These are phyloP conservation scores for Plectus sambesii DNA, from an alignment of 1,140 invertebrate species.

Conservation along the genomic window DNA sequence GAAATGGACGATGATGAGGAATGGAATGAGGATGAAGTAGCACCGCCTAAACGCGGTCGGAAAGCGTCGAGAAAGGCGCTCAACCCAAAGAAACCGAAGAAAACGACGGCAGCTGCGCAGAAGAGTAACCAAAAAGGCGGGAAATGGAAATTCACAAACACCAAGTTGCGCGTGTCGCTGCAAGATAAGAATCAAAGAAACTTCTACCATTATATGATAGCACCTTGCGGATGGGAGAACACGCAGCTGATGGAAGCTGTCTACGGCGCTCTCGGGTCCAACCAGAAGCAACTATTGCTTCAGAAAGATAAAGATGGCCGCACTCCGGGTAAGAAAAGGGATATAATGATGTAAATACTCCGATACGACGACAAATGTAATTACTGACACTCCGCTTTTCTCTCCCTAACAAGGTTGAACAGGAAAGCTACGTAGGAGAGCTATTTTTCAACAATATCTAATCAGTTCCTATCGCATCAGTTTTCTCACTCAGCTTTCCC, in stretches of 20 bases:
- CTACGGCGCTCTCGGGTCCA: neutral
- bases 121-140: neutral
- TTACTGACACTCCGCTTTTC: no score
- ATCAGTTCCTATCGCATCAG: no score
- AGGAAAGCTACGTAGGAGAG: no score
- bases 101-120: conserved; percentile 10
- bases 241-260: conserved; percentile 32
- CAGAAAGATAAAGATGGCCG: conserved; percentile 42
- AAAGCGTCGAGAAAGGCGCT: conserved; percentile 4
- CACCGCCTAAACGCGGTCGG: neutral
- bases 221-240: conserved; percentile 46
- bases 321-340: no score
- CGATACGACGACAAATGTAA: no score
- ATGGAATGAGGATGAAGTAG: neutral
- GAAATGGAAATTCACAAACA: conserved; percentile 34
- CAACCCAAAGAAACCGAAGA: conserved; percentile 7
- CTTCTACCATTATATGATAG: conserved; percentile 49
- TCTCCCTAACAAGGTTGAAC: no score
- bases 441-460: no score
- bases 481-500: no score
- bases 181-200: conserved; percentile 48
- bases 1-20: conserved; percentile 17
- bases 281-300: conserved; percentile 29
- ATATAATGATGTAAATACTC: no score
- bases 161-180: conserved; percentile 42